phyloP scores from a whole-genome alignment of 2,888 invertebrate species.

The Bellardia bayeri region DNA sequence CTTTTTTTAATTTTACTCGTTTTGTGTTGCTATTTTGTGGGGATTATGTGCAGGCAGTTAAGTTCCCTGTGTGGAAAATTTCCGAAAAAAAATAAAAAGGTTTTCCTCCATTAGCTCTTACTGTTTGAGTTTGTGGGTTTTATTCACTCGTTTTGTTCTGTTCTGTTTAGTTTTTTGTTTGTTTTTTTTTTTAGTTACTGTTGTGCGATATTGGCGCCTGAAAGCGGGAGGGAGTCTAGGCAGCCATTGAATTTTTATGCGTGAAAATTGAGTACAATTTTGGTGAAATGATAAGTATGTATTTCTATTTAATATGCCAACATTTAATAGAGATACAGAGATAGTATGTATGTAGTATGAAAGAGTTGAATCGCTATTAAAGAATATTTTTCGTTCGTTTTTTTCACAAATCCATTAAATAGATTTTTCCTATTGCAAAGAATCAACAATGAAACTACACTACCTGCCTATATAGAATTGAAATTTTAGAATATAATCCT shows the following conservation, averaged over 20 bases:
- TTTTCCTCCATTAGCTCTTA: background rate
- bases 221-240: constrained; percentile 35
- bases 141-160: background rate
- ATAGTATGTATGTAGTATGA: background rate
- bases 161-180: background rate
- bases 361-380: background rate
- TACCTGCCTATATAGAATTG: no score
- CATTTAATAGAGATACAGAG: background rate
- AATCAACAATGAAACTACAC: no score
- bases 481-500: no score
- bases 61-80: constrained; percentile 8
- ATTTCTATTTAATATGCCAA: background rate
- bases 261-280: constrained; percentile 80
- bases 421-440: no score
- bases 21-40: background rate
- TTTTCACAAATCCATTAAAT: no score
- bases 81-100: background rate
- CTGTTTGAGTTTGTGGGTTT: constrained; percentile 36
- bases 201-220: constrained; percentile 36
- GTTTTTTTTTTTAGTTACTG: constrained; percentile 12
- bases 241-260: constrained; percentile 51
- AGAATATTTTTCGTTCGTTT: no score
- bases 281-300: constrained; percentile 29
- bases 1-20: constrained; percentile 1
- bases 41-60: background rate